These are phyloP conservation scores for Hyposoter didymator DNA, from an alignment of 2,888 invertebrate genomes.

Conservation along the genomic window DNA sequence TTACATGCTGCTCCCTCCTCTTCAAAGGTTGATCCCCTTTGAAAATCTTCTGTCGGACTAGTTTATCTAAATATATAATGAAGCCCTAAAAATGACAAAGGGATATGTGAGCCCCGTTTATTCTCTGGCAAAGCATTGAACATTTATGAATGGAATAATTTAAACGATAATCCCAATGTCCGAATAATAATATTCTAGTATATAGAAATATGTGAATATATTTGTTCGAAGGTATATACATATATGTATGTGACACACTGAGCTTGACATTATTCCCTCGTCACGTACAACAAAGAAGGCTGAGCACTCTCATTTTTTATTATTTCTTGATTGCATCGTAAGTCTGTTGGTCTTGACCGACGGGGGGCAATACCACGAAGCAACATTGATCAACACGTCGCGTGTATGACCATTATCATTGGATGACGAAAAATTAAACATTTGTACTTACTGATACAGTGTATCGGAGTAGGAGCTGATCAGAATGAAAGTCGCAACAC, in stretches of 20 bases:
- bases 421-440: constrained; percentile 8
- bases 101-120: constrained; percentile 18
- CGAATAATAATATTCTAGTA: constrained; percentile 35
- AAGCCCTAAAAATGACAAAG: constrained; percentile 12
- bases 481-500: not conserved
- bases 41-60: constrained; percentile 10
- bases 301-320: constrained; percentile 35
- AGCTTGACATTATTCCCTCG: constrained; percentile 46
- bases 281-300: constrained; percentile 45
- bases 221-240: not conserved
- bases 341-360: constrained; percentile 19
- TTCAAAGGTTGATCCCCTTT: constrained; percentile 3
- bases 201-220: not conserved
- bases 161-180: constrained; percentile 29
- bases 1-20: constrained; percentile 9
- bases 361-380: constrained; percentile 7
- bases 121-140: constrained; percentile 10
- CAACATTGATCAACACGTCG: constrained; percentile 27
- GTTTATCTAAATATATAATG: constrained; percentile 38
- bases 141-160: constrained; percentile 44
- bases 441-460: constrained; percentile 8
- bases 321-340: constrained; percentile 30
- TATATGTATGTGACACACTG: constrained; percentile 14
- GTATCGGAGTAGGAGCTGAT: not conserved
- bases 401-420: constrained; percentile 14